Conservation (phyloP, 2,797 vertebrate genomes). For the Carapus acus region DNA sequence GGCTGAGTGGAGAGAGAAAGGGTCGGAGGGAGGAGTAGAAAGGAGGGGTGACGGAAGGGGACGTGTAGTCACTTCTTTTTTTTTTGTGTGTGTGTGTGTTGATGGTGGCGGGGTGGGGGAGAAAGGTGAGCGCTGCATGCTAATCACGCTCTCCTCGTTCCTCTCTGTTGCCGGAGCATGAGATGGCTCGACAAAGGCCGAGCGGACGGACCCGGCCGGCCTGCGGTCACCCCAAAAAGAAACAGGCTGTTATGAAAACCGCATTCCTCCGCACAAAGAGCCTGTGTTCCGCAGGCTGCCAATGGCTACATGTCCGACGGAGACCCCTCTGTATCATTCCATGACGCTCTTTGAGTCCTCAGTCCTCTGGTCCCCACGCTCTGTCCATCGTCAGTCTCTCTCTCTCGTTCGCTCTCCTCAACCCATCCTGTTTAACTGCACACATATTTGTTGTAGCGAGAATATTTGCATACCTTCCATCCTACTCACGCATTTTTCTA, state of each 20-base stretch:
- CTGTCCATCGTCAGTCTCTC: conserved; percentile 14
- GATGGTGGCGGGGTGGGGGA: conserved; percentile 40
- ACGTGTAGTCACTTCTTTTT: conserved; percentile 38
- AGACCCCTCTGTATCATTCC: conserved; percentile 51
- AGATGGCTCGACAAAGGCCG: conserved; percentile 71
- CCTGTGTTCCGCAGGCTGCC: conserved; percentile 65
- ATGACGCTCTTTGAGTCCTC: conserved; percentile 38
- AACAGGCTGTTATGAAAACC: conserved; percentile 73
- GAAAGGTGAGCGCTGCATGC: conserved; percentile 70
- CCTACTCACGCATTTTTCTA: conserved; percentile 58
- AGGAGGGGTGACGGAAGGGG: conserved; percentile 24
- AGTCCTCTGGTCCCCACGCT: conserved; percentile 25
- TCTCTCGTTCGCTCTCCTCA: conserved; percentile 24
- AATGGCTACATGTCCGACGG: conserved; percentile 58
- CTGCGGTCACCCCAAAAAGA: conserved; percentile 61
- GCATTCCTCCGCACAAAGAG: conserved; percentile 76
- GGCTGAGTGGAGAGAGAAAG: conserved; percentile 44
- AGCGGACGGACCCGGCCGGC: conserved; percentile 69
- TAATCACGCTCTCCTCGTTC: conserved; percentile 55
- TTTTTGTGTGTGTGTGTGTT: too few relatives aligned
- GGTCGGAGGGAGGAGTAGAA: conserved; percentile 25
- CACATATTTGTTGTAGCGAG: conserved; percentile 49
- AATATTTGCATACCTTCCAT: conserved; percentile 65
- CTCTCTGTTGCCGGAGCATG: conserved; percentile 48
- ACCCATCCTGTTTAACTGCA: conserved; percentile 34